Evolutionary conservation across 2,797 vertebrate species (phyloP).

Genomic region (Microctenopoma lineatum): DNA sequence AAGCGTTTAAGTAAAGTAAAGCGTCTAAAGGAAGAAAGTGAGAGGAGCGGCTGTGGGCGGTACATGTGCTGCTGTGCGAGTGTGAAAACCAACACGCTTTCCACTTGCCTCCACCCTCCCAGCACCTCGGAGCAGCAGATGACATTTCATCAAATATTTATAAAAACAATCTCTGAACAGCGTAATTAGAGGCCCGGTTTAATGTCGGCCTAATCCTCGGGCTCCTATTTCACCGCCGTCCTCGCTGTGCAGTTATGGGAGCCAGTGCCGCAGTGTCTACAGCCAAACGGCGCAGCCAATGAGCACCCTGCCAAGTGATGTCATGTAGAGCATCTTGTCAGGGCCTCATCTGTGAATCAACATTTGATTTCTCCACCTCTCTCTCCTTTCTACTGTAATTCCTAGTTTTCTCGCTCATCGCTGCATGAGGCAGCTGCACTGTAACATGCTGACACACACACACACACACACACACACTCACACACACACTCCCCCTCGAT

Average conservation of each 20-base stretch:
- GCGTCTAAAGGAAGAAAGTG: neutral
- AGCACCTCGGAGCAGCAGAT: constrained; percentile 72
- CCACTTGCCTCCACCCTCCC: neutral
- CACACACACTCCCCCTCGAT: constrained; percentile 42
- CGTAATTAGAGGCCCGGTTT: constrained; percentile 83
- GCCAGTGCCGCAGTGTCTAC: constrained; percentile 60
- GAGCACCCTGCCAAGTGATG: constrained; percentile 46
- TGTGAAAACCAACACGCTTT: constrained; percentile 27
- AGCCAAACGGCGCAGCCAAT: constrained; percentile 35
- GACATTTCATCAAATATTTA: constrained; percentile 91
- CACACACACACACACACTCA: constrained; percentile 45
- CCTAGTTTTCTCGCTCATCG: constrained; percentile 54
- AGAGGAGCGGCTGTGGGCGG: neutral
- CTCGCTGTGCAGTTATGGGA: constrained; percentile 50
- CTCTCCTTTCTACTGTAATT: constrained; percentile 45
- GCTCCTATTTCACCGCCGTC: constrained; percentile 65
- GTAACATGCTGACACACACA: constrained; percentile 59
- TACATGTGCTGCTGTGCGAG: neutral
- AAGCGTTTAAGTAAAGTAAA: constrained; percentile 1
- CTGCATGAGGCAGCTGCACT: constrained; percentile 45
- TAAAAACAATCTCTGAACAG: constrained; percentile 83
- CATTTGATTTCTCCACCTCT: constrained; percentile 41
- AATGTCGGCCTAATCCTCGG: constrained; percentile 74
- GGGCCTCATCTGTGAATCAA: constrained; percentile 56
- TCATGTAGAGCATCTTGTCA: constrained; percentile 43